phyloP scores from a whole-genome alignment of 2,113 vertebrate species.

The Pardalotus punctatus region DNA sequence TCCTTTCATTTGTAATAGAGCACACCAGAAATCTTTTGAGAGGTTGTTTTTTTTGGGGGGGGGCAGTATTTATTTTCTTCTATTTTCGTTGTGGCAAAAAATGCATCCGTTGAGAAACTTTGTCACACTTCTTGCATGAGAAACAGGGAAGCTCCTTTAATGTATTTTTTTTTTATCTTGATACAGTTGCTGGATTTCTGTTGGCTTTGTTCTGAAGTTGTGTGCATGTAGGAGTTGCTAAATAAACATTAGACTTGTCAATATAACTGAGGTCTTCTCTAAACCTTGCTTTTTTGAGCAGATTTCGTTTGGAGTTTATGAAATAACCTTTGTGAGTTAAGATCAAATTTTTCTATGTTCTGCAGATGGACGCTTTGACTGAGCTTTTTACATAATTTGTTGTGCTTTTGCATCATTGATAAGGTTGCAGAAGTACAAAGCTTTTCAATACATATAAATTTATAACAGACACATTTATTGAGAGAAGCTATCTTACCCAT shows the following conservation, averaged over 20 bases:
- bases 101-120: background rate
- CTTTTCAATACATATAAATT: background rate
- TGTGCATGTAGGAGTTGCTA: background rate
- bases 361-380: background rate
- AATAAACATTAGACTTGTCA: background rate
- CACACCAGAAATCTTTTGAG: background rate
- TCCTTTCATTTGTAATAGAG: background rate
- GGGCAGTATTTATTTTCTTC: too few species aligned
- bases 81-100: background rate
- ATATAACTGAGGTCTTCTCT: background rate
- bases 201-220: background rate
- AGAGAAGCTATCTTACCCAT: background rate
- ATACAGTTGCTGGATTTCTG: background rate
- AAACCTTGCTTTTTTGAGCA: background rate
- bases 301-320: background rate
- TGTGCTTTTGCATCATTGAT: background rate
- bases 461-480: background rate
- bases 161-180: background rate
- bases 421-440: background rate
- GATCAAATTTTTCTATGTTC: background rate
- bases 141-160: background rate
- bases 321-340: background rate
- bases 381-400: background rate
- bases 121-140: background rate
- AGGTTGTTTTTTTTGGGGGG: rapidly evolving